Base-by-base conservation (phyloP, 2,888 invertebrate species). In the Leucophenga montana region DNA sequence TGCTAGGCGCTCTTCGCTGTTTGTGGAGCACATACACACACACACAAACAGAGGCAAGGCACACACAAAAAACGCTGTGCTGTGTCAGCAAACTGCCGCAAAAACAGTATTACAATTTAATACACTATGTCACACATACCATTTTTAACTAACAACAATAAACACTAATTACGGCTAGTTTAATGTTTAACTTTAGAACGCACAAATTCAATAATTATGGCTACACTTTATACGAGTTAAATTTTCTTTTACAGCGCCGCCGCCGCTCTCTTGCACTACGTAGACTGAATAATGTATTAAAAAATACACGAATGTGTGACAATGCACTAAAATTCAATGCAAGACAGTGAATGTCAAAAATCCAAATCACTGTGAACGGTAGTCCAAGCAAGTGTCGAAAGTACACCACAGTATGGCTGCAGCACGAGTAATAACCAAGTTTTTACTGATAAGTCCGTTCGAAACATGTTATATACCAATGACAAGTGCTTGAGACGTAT, bases 1-100 rank as follows among this genome's bases (percentile, higher is more conserved):
- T 67, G 48, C 68, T n/a, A n/a, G 61, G 61, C 59, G 64, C 20
- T 31, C 11, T 16, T 14, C 46, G 3, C 13, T 46, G 68, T 68
- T 46, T 61, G n/a, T n/a, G 4, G 61, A 69, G 71, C 57, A 70
- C 74, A 72, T 50, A 48, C 64, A 69, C 70, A 75, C 68, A 74
- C 70, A 71, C 70, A 73, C 59, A 77, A n/a, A n/a, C n/a, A n/a
- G n/a, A n/a, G n/a, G 66, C 75, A 74, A 73, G 77, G 75, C 73
- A 77, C 76, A 77, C 77, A 73, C 75, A 77, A 75, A 77, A 77
- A 75, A 73, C 62, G 27, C 44, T 61, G 31, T 33, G 31, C 18
- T n/a, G 33, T 56, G 33, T 56, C 22, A 56, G 27, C 20, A 56
- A 14, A 11, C 1, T 16, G 39, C 39, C 2, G n/a, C 13, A 16